A percentile compares a stretch with the other conserved stretches of the same genome.
phyloP scores from a whole-genome alignment of 2,888 invertebrate species.

The Exephanes ischioxanthus region DNA sequence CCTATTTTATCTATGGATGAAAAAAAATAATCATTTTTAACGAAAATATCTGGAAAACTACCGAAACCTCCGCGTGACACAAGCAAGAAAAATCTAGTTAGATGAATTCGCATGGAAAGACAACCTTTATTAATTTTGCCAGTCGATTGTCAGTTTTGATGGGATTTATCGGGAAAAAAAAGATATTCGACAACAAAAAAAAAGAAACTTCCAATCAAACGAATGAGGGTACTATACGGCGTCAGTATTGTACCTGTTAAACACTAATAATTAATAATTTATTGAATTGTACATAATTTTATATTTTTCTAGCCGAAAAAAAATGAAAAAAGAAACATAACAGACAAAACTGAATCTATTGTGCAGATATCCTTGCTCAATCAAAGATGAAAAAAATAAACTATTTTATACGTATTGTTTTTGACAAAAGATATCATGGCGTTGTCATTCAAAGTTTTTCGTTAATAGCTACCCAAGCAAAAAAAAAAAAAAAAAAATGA shows the following conservation, averaged over 20 bases:
- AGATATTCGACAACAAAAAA: conserved; percentile 30
- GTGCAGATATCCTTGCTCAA: conserved; percentile 80
- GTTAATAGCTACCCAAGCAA: conserved; percentile 32
- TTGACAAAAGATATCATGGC: conserved; percentile 78
- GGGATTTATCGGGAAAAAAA: conserved; percentile 16
- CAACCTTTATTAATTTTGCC: conserved; percentile 54
- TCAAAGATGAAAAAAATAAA: conserved; percentile 78
- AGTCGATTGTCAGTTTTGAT: conserved; percentile 47
- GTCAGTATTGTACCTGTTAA: conserved; percentile 74
- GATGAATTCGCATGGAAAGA: conserved; percentile 40
- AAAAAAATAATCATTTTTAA: conserved; percentile 47
- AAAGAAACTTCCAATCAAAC: conserved; percentile 68
- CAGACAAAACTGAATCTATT: conserved; percentile 72
- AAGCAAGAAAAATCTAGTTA: conserved; percentile 38
- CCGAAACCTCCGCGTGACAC: conserved; percentile 16
- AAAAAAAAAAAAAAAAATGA: conserved; percentile 55
- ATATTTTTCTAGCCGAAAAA: conserved; percentile 81
- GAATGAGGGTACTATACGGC: conserved; percentile 72
- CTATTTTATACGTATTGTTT: conserved; percentile 82
- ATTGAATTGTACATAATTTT: conserved; percentile 84
- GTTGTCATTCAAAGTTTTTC: conserved; percentile 78
- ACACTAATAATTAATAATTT: conserved; percentile 78
- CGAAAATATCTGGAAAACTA: conserved; percentile 20
- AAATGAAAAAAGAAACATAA: conserved; percentile 67
- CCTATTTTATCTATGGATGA: conserved; percentile 68